These are phyloP conservation scores for Pteropus rufus DNA, from an alignment of 2,797 vertebrate genomes.

Conservation along the genomic window DNA sequence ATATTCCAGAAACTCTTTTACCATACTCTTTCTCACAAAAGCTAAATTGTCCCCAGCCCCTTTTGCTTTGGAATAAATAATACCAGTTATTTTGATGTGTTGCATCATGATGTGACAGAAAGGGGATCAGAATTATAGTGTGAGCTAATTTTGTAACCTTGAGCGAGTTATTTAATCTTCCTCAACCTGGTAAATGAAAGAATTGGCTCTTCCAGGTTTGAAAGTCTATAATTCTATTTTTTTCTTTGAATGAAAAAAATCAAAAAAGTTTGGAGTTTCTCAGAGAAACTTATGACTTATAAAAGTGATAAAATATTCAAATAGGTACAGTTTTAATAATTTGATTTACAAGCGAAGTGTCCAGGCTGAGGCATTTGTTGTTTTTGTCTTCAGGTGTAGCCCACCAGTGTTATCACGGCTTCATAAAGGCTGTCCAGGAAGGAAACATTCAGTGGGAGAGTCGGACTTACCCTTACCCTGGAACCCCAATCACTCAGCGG, in stretches of 20 bases:
- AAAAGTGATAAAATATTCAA: background rate
- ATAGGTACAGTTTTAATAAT: background rate
- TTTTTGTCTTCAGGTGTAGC: conserved; percentile 89
- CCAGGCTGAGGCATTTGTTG: background rate
- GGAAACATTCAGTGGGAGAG: conserved; percentile 99
- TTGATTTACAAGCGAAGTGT: background rate
- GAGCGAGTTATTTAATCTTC: background rate
- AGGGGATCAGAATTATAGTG: background rate
- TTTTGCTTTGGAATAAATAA: background rate
- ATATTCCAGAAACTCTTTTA: background rate
- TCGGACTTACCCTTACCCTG: conserved; percentile 98
- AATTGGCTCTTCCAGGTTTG: conserved; percentile 19
- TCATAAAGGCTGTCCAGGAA: conserved; percentile 97
- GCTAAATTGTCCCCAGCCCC: background rate
- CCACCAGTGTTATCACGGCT: conserved; percentile 98
- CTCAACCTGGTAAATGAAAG: background rate
- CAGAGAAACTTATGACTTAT: background rate
- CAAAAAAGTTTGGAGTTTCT: background rate
- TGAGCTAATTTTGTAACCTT: background rate
- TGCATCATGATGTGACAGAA: background rate
- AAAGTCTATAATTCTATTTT: background rate
- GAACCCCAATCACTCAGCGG: conserved; percentile 98
- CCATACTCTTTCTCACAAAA: background rate
- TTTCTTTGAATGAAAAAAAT: conserved; percentile 45
- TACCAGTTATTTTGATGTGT: background rate